Evolutionary conservation across 2,888 invertebrate genomes (phyloP), one percentile per base, ranked within the genome.

Genomic region (Rhagonycha lutea): DNA sequence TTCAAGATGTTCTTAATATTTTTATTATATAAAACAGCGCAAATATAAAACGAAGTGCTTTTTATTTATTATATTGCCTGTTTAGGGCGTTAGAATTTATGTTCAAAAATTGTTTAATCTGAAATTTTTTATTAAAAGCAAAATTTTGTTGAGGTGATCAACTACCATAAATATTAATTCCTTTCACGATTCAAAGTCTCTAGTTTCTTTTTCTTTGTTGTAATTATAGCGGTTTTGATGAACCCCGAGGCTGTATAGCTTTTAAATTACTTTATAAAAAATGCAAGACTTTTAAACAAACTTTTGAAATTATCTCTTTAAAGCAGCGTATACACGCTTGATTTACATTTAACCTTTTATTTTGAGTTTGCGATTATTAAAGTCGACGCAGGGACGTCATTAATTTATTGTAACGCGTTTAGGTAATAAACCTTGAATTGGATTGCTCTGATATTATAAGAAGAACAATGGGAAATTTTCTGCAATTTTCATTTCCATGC

Each of bases 191-290:
- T 26, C 9, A 29, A 28, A 14, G 24, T 24, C 23, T 23, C 12
- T 7, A 12, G 12, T 65, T 65, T 65, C 23, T 62, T 62, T 65
- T 65, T 65, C 68, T 68, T 76, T 71, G 14, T 26, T 70, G 76
- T 81, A 83, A 83, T 83, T 82, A 82, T 78, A 62, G 76, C 76
- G 78, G 80, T 80, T 82, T 80, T 81, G 81, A 83, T 80, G 80
- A 81, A 79, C 78, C 83, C 72, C 68, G 73, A 29, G 80, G 82
- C 81, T 82, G 77, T 81, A 79, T 82, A 78, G 80, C 65, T 77
- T 82, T 81, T 77, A 82, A 82, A 84, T 84, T 83, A 82, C 79
- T 78, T 83, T 80, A 63, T 84, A 79, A 83, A 84, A 83, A 82
- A 81, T 81, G 77, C 79, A 81, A 68, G 72, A 61, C n/a, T 69